Conservation (phyloP, 1,140 invertebrate genomes). For the Nebria ingens region DNA sequence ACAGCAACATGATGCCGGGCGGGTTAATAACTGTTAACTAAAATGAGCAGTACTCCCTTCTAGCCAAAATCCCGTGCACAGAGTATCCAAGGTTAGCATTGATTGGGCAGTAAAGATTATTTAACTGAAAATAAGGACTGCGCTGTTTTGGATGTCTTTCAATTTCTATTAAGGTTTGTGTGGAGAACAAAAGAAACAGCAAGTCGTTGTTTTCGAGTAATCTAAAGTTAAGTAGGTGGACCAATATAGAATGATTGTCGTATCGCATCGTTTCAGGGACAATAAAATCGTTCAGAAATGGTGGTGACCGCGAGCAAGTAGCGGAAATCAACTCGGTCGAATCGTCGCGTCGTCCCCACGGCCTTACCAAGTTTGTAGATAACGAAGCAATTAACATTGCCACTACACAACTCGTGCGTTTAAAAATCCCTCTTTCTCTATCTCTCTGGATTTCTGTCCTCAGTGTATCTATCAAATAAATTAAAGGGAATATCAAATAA, state of each 20-base stretch:
- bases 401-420: neutral
- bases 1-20: too few species aligned
- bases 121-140: too few species aligned
- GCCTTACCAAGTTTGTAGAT: neutral
- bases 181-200: neutral
- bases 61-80: too few species aligned
- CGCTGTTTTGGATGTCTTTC: too few species aligned
- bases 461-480: too few species aligned
- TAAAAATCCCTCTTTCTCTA: neutral
- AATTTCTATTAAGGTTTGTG: too few species aligned
- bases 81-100: too few species aligned
- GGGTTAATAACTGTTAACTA: too few species aligned
- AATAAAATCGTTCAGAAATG: neutral
- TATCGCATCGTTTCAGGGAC: neutral
- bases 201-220: neutral
- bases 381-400: slow-evolving; percentile 8
- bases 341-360: neutral
- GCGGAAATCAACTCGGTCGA: neutral
- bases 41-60: too few species aligned
- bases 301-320: neutral
- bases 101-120: too few species aligned
- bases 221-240: neutral
- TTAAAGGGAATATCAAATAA: too few species aligned
- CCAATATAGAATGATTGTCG: neutral
- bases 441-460: neutral